Percentiles rank a stretch among this genome's conserved stretches.
Evolutionary conservation across 2,797 vertebrate species (phyloP).

Genomic region (Micromesistius poutassou): DNA sequence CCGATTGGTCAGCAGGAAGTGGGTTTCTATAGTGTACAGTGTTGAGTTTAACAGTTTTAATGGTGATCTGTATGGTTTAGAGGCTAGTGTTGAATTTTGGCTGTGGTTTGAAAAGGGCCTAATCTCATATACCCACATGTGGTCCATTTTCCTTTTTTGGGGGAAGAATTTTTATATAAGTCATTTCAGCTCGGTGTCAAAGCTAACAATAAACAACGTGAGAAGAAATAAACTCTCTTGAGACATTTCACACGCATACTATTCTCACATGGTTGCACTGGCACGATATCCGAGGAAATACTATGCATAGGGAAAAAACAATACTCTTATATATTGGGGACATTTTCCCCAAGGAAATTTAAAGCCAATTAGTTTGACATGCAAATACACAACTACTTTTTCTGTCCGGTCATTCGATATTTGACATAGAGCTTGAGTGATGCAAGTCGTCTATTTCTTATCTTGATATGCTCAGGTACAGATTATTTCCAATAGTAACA

Average conservation of each 20-base stretch:
- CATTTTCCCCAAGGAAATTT: slow-evolving; percentile 6
- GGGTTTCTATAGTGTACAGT: slow-evolving; percentile 48
- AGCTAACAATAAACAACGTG: slow-evolving; percentile 34
- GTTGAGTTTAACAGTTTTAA: slow-evolving; percentile 49
- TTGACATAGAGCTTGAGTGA: not conserved
- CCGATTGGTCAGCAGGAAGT: slow-evolving; percentile 69
- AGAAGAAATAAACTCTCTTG: slow-evolving; percentile 33
- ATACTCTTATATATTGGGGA: slow-evolving; percentile 19
- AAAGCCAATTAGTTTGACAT: slow-evolving; percentile 19
- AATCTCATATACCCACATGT: slow-evolving; percentile 59
- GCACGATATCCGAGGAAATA: slow-evolving; percentile 40
- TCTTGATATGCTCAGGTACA: not conserved
- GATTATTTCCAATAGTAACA: not conserved
- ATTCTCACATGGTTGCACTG: slow-evolving; percentile 37
- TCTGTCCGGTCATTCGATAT: not conserved
- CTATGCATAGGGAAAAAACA: slow-evolving; percentile 22
- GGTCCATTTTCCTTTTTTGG: slow-evolving; percentile 39
- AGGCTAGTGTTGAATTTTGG: slow-evolving; percentile 39
- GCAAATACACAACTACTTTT: slow-evolving; percentile 6
- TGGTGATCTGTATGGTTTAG: slow-evolving; percentile 39
- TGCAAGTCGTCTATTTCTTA: not conserved
- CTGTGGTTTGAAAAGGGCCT: slow-evolving; percentile 46
- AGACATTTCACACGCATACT: slow-evolving; percentile 39
- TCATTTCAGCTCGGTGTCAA: slow-evolving; percentile 19
- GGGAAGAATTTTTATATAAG: slow-evolving; percentile 29